Base-by-base conservation (phyloP, 2,797 vertebrate species). In the Pteronotus mesoamericanus region DNA sequence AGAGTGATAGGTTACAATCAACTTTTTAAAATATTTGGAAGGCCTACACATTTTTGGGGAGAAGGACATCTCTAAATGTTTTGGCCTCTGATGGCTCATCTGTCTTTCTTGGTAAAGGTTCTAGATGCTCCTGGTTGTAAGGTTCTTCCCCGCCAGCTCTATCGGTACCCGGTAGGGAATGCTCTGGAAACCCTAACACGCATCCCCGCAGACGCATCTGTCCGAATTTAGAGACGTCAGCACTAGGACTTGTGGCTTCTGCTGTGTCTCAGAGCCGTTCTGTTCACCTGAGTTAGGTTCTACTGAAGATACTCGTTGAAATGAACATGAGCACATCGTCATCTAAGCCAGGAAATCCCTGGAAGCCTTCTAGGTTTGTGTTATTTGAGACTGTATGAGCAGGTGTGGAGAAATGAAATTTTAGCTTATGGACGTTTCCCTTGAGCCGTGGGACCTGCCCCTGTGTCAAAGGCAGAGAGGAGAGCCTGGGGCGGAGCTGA, bases 381-480 rank as follows among this genome's bases (percentile, higher is more conserved):
- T 26, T 48, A 69, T 87, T 78, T 86, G 80, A 92, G 71, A 77
- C 39, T 55, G 21, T 82, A 71, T 19, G 82, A 96, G 32, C 78
- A 86, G 69, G 90, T 66, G 48, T 19, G 53, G 69, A 84, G 57
- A 88, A 86, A 86, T 32, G 29, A 61, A 89, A 74, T 57, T 89
- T 91, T 79, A 64, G 9, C 85, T 66, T 94, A 93, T 86, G 85
- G 89, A 57, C 85, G 19, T 71, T 94, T 51, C 75, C 29, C 16
- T 32, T 68, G 57, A 95, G n/a, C 51, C 3, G 0, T 15, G 26
- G 44, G 12, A n/a, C n/a, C 21, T 32, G 18, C 24, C 14, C 26
- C 1, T 21, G 26, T 80, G 18, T 77, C 22, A 34, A 72, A 24
- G 12, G 14, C 46, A 18, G 59, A 64, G 48, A 19, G 4, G 44